Conservation (phyloP, 2,113 vertebrate genomes). For the Tonatia bakeri region DNA sequence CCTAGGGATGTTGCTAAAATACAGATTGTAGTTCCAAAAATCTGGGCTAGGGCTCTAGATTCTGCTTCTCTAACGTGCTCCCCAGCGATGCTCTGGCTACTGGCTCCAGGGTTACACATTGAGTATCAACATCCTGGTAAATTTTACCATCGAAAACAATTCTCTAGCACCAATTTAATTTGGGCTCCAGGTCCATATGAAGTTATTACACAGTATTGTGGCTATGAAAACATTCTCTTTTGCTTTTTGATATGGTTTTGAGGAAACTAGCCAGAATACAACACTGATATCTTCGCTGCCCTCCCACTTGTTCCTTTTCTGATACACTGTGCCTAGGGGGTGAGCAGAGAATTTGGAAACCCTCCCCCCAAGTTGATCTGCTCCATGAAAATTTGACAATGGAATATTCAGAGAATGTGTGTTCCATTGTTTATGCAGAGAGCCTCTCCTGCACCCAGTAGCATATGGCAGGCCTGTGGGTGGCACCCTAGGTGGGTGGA, state of each 20-base stretch:
- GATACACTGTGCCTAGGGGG: neutral
- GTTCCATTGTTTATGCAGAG: neutral
- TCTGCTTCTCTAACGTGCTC: neutral
- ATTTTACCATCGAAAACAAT: neutral
- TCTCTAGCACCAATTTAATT: neutral
- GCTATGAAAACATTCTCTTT: neutral
- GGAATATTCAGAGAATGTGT: neutral
- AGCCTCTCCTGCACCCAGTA: neutral
- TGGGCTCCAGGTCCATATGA: neutral
- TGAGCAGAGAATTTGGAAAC: neutral
- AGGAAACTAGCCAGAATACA: neutral
- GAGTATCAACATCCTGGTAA: neutral
- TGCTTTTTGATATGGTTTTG: neutral
- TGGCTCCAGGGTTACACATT: neutral
- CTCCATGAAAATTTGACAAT: neutral
- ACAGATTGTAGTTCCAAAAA: neutral
- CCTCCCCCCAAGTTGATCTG: neutral
- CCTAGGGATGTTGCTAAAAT: neutral
- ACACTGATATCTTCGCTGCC: neutral
- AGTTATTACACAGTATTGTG: neutral
- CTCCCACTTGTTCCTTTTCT: neutral
- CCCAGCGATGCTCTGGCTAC: neutral
- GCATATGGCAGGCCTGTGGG: constrained; percentile 17
- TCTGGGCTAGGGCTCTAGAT: neutral
- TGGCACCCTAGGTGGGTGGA: neutral